Conservation (phyloP, 2,888 invertebrate genomes). For the Watsonalla binaria region DNA sequence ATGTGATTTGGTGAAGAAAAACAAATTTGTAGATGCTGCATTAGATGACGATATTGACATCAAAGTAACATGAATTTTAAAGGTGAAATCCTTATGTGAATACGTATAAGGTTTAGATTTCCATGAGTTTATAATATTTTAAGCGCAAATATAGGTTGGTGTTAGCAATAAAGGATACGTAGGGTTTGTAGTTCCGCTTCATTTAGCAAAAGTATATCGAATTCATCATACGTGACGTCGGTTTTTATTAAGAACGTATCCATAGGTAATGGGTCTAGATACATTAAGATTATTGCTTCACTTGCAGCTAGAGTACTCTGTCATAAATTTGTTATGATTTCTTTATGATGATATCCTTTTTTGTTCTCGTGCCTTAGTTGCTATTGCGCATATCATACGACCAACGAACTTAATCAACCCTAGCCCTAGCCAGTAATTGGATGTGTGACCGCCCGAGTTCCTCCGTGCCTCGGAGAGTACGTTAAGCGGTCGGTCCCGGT, state of each 20-base stretch:
- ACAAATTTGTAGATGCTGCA: constrained; percentile 21
- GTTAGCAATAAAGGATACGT: constrained; percentile 27
- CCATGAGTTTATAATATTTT: neutral
- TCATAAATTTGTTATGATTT: neutral
- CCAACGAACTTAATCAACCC: too few relatives aligned
- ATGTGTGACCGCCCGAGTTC: too few relatives aligned
- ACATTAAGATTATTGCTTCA: neutral
- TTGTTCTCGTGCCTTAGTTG: too few relatives aligned
- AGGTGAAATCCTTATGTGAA: constrained; percentile 2
- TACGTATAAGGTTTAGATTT: constrained; percentile 25
- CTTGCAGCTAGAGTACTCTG: neutral
- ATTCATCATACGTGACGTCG: constrained; percentile 59
- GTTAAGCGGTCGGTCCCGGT: too few relatives aligned
- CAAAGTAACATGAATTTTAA: constrained; percentile 1
- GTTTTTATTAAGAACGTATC: constrained; percentile 58
- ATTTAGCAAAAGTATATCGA: constrained; percentile 76
- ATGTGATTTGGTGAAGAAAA: constrained; percentile 3
- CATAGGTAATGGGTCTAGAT: constrained; percentile 31
- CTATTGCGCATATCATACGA: too few relatives aligned
- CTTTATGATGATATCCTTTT: neutral
- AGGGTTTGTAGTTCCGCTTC: constrained; percentile 66
- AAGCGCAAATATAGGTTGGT: constrained; percentile 19
- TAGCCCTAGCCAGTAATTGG: too few relatives aligned
- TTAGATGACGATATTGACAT: too few relatives aligned
- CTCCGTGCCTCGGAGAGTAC: too few relatives aligned